Percentiles rank a stretch among this genome's conserved stretches.
Evolutionary conservation across 2,113 vertebrate genomes (phyloP).

Genomic region (Motacilla alba): DNA sequence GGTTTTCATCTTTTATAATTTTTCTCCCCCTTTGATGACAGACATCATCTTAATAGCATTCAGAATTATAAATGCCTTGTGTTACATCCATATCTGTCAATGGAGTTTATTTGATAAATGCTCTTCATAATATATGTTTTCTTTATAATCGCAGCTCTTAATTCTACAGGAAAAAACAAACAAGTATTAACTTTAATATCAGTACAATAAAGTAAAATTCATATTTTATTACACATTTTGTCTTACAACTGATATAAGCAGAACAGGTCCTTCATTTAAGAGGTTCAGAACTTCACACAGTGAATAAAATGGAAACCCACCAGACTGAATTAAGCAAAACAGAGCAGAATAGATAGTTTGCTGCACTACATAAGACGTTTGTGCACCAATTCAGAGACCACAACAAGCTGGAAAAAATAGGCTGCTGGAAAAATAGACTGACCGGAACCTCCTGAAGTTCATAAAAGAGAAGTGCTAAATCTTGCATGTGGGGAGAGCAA

Average conservation of each 20-base stretch:
- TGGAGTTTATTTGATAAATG: not conserved
- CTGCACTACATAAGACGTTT: not conserved
- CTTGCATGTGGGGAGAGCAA: not conserved
- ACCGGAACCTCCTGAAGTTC: not conserved
- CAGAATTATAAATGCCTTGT: not conserved
- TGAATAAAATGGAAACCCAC: not conserved
- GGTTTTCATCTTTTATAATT: not conserved
- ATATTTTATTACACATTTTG: not conserved
- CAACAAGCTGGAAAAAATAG: not conserved
- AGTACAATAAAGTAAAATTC: not conserved
- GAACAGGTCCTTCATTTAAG: not conserved
- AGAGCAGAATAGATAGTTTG: too few species aligned
- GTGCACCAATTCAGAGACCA: not conserved
- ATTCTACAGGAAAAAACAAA: conserved; percentile 23
- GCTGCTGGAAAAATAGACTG: not conserved
- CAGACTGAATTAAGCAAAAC: not conserved
- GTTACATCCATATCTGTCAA: conserved; percentile 28
- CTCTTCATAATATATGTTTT: not conserved
- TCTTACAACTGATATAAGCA: conserved; percentile 5
- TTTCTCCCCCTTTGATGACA: not conserved
- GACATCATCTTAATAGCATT: not conserved
- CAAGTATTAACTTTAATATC: conserved; percentile 22
- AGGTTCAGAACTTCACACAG: not conserved
- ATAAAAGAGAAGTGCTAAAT: not conserved
- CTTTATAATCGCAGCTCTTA: not conserved